These are phyloP conservation scores for Sialia sialis DNA, from an alignment of 2,113 vertebrate genomes.

Conservation along the genomic window DNA sequence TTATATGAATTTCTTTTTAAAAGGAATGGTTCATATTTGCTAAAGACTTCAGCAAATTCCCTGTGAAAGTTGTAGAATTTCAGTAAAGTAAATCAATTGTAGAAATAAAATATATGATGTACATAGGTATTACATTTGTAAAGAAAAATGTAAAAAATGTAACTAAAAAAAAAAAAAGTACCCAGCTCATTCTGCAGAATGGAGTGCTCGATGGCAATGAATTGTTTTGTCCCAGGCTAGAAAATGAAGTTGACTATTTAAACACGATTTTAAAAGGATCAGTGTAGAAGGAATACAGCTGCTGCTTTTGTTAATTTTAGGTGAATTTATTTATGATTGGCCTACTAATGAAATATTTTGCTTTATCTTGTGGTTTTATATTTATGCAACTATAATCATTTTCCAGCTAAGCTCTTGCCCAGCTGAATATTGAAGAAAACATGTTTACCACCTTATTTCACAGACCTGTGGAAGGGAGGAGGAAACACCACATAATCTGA, in stretches of 20 bases:
- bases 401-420: neutral
- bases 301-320: slow-evolving; percentile 89
- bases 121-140: slow-evolving; percentile 80
- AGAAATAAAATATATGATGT: slow-evolving; percentile 77
- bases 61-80: slow-evolving; percentile 73
- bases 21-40: slow-evolving; percentile 69
- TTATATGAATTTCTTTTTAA: slow-evolving; percentile 77
- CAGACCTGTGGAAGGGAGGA: neutral
- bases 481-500: neutral
- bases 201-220: slow-evolving; percentile 65
- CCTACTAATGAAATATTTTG: slow-evolving; percentile 90
- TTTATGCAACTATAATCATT: slow-evolving; percentile 42
- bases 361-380: slow-evolving; percentile 62
- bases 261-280: slow-evolving; percentile 49
- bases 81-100: slow-evolving; percentile 65
- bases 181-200: slow-evolving; percentile 59
- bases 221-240: slow-evolving; percentile 66
- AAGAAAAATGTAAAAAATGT: slow-evolving; percentile 82
- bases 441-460: slow-evolving; percentile 8
- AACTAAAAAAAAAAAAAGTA: slow-evolving; percentile 71
- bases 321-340: slow-evolving; percentile 96
- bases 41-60: slow-evolving; percentile 70
- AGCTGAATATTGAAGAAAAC: slow-evolving; percentile 8
- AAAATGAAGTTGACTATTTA: slow-evolving; percentile 67
- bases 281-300: slow-evolving; percentile 71